Percentiles rank a stretch among this genome's conserved stretches.
These are phyloP conservation scores for Teinopalpus imperialis DNA, from an alignment of 2,888 invertebrate genomes.

Conservation along the genomic window DNA sequence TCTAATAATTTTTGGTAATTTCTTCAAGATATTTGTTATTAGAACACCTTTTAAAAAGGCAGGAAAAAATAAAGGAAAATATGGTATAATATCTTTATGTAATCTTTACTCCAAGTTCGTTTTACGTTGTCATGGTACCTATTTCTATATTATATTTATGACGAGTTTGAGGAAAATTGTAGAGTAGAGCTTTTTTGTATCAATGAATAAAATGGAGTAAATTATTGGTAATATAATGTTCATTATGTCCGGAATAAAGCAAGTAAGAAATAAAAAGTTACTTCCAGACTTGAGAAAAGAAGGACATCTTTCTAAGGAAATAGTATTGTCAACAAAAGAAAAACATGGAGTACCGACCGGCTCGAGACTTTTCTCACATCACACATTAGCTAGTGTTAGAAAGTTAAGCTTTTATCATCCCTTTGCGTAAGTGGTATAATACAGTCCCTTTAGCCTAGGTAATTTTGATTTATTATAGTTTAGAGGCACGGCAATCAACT, in stretches of 20 bases:
- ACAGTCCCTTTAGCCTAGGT: no score
- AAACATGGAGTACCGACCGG: constrained; percentile 66
- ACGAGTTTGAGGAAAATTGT: neutral
- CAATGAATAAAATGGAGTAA: constrained; percentile 28
- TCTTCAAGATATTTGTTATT: no score
- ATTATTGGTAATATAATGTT: constrained; percentile 26
- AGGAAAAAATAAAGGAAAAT: no score
- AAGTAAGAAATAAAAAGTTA: constrained; percentile 68
- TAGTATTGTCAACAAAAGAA: constrained; percentile 59
- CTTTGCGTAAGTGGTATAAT: constrained; percentile 55
- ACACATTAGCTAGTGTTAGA: constrained; percentile 82
- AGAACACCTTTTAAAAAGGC: no score
- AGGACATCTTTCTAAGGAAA: constrained; percentile 60
- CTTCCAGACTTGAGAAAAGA: constrained; percentile 69
- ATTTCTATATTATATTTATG: neutral
- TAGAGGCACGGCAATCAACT: no score
- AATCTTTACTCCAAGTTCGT: constrained; percentile 1
- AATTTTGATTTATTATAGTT: no score
- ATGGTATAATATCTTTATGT: no score
- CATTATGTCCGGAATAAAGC: constrained; percentile 54
- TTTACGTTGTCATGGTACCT: constrained; percentile 19
- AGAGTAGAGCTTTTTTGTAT: constrained; percentile 6
- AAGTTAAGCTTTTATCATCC: constrained; percentile 68
- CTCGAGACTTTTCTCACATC: constrained; percentile 82
- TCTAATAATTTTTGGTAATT: no score